These are phyloP conservation scores for Meloe dianella DNA, from an alignment of 2,888 invertebrate species.

Conservation along the genomic window DNA sequence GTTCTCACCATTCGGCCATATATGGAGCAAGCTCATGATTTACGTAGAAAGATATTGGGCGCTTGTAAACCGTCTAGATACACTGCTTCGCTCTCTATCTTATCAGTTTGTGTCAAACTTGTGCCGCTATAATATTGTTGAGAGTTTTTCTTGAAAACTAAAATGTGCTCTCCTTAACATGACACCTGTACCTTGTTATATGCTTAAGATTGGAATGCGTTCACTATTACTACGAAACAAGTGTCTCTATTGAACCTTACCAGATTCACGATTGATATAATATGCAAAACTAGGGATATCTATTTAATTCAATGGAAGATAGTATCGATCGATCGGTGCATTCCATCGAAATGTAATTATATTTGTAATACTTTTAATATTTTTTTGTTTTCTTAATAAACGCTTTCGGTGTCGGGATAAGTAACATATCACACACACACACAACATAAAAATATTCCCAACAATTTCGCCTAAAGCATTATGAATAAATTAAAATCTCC, in stretches of 20 bases:
- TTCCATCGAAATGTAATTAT: constrained; percentile 56
- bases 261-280: no score
- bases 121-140: constrained; percentile 35
- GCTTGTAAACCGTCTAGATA: constrained; percentile 55
- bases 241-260: constrained; percentile 33
- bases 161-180: constrained; percentile 32
- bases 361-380: constrained; percentile 51
- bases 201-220: constrained; percentile 36
- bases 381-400: constrained; percentile 38
- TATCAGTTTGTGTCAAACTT: constrained; percentile 49
- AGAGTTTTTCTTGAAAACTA: background rate
- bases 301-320: no score
- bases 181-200: constrained; percentile 45
- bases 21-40: constrained; percentile 56
- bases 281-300: no score
- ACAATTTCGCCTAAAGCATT: constrained; percentile 52
- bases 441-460: constrained; percentile 47
- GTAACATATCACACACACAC: constrained; percentile 27
- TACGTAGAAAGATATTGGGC: constrained; percentile 57
- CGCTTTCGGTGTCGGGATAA: constrained; percentile 50
- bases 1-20: constrained; percentile 50
- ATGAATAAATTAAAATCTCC: constrained; percentile 59
- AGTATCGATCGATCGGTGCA: constrained; percentile 45
- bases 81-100: constrained; percentile 56
- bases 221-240: constrained; percentile 30